Base-by-base conservation (phyloP, 2,113 vertebrate genomes). In the Paratilapia polleni region DNA sequence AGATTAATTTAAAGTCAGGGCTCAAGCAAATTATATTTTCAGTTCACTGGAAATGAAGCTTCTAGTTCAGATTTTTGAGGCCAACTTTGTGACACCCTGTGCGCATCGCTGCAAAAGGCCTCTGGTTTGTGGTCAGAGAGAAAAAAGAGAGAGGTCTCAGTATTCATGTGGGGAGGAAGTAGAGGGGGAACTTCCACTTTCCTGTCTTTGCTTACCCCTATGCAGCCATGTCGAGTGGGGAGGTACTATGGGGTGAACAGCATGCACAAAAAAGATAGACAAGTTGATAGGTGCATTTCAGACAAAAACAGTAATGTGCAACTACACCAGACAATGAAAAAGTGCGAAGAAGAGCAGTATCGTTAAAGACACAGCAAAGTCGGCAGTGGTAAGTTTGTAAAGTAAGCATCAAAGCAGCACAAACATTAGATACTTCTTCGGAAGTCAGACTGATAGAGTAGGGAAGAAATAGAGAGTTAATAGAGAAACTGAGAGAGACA, bases 121-220 rank as follows among this genome's bases (percentile, higher is more conserved):
- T 93, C 90, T 88, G 94, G 91, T 95, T 95, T 96, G 96, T 93
- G 96, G 96, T 96, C 85, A 88, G 91, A 92, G 85, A 89, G 77
- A 54, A 73, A 73, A 54, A 54, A 73, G 68, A 73, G 68, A 73
- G 83, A 93, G 91, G 91, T 94, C 79, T 76, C 83, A 84, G 91
- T 89, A 84, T 93, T 94, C 89, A 89, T 93, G 91, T 92, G 94
- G 93, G 91, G 93, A 94, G 95, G 95, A 95, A 93, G 93, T 92
- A 91, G 82, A 88, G 93, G 93, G 93, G 93, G 95, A 95, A 94
- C 95, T 96, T 96, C 95, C 91, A 95, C 90, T 92, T 94, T 91
- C 81, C 93, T 96, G 95, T 92, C 93, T 93, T 61, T 80, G 76
- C 87, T 91, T 90, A 91, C 84, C 93, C 89, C 80, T 78, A 56